Evolutionary conservation across 2,888 invertebrate species (phyloP).

Genomic region (Argynnis bischoffii): DNA sequence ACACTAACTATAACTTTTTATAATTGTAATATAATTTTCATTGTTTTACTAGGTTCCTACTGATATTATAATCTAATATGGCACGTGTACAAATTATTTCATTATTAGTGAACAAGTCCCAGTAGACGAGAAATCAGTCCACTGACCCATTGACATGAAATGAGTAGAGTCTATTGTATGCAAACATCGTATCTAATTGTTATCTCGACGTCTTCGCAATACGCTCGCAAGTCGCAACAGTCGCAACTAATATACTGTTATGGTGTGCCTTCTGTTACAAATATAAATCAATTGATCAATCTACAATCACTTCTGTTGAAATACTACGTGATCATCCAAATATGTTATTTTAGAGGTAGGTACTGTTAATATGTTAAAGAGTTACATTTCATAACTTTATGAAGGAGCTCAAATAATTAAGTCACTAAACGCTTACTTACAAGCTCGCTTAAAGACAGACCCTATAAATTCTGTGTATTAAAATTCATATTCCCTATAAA

Average conservation of each 20-base stretch:
- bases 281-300: conserved; percentile 17
- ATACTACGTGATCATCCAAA: too few species aligned
- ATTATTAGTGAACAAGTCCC: conserved; percentile 8
- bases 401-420: too few species aligned
- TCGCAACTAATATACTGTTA: conserved; percentile 20
- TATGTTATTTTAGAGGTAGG: too few species aligned
- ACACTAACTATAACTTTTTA: too few species aligned
- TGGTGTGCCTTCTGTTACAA: conserved; percentile 20
- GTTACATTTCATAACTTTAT: neutral
- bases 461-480: too few species aligned
- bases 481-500: too few species aligned
- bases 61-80: neutral
- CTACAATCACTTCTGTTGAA: neutral
- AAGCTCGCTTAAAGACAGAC: too few species aligned
- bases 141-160: conserved; percentile 56
- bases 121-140: conserved; percentile 51
- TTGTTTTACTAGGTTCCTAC: too few species aligned
- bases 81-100: conserved; percentile 1
- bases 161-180: conserved; percentile 64
- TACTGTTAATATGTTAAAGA: neutral
- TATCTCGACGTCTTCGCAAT: conserved; percentile 27
- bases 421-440: too few species aligned
- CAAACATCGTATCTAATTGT: conserved; percentile 62
- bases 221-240: conserved; percentile 21
- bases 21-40: too few species aligned